Base-by-base conservation (phyloP, 2,888 invertebrate genomes). In the Sipunculus nudus region DNA sequence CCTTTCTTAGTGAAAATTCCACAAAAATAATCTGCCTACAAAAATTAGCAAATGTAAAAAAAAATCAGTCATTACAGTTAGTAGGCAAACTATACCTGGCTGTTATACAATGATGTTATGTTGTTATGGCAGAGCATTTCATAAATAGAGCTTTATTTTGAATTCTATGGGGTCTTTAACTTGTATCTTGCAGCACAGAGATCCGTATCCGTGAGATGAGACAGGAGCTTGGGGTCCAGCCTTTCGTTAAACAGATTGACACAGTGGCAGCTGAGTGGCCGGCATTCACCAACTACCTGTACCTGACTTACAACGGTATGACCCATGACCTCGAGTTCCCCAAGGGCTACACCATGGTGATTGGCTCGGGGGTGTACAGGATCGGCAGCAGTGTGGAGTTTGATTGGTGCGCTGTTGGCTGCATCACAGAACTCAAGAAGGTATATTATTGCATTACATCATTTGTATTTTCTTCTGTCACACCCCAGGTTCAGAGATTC, bases 201-300 rank as follows among this genome's bases (percentile, higher is more conserved):
- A 84, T 94, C 57, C 92, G 75, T 4, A 73, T 84, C 5, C 66
- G 81, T 16, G 72, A 75, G 53, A 53, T 66, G 16, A 72, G 83
- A 1, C 45, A 67, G 21, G 72, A 78, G 41, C 63, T 67, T 10
- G 71, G 70, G 1, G 73, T 83, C 32, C 65, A 53, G 4, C 83
- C 83, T 0, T 76, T 55, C 58, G 94, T 98, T 0, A 98, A 98
- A 84, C 95, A 96, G 86, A 98, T 99, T 68, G 98, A 99, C 84
- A 99, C 98, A 0, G 97, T 99, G 3, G 97, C 99, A 39, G 99
- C 97, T 0, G 99, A 99, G 84, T 99, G 97, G 96, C 99, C 99
- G 0, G 98, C 98, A 0, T 89, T 90, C 32, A 99, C 99, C 1
- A 99, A 99, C 84, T 99, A 99, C 80, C 87, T 99, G n/a, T 99